Evolutionary conservation across 2,888 invertebrate species (phyloP), one percentile per base, ranked within the genome.

Genomic region (Cantharis nigra): DNA sequence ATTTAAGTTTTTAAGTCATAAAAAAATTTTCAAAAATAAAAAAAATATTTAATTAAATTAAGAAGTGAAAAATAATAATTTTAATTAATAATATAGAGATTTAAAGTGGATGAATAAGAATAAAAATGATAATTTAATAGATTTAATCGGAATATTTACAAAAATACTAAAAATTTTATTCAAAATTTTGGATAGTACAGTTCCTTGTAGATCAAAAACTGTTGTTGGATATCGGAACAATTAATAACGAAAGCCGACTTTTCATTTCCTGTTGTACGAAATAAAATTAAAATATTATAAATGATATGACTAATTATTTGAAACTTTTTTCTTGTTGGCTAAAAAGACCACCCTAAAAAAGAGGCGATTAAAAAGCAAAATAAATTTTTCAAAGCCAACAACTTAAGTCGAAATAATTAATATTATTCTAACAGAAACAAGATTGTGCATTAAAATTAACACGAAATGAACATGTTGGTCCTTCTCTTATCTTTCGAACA

Each of bases 381-480:
- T 64, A 23, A 67, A 67, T 67, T 67, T 67, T 67, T 67, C 65
- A 67, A 67, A 67, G 65, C 20, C 65, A 67, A 20, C 65, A n/a
- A 26, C 18, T n/a, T 9, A 26, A 67, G 65, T 67, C 18, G 30
- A 9, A 63, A 69, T 80, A 81, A 80, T 80, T 80, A 80, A 81
- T 78, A 78, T 77, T 74, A 69, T 67, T 70, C 67, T 71, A 73
- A 74, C 74, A 71, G 65, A 70, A 76, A 80, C 80, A 77, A 74
- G 78, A 76, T 72, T 63, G 67, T 80, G 81, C 78, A 78, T 80
- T 81, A 81, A 81, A 81, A 80, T 73, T 63, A 80, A 81, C 81
- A 81, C 73, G 77, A 78, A 77, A 81, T 81, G 77, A 78, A 81
- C 80, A 76, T 76, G 81, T 81, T 75, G 79, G 74, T 74, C 71